Percentiles rank a stretch among this genome's conserved stretches.
Evolutionary conservation across 23 tunicate genomes (phyloP).

Genomic region (Clavelina lepadiformis): DNA sequence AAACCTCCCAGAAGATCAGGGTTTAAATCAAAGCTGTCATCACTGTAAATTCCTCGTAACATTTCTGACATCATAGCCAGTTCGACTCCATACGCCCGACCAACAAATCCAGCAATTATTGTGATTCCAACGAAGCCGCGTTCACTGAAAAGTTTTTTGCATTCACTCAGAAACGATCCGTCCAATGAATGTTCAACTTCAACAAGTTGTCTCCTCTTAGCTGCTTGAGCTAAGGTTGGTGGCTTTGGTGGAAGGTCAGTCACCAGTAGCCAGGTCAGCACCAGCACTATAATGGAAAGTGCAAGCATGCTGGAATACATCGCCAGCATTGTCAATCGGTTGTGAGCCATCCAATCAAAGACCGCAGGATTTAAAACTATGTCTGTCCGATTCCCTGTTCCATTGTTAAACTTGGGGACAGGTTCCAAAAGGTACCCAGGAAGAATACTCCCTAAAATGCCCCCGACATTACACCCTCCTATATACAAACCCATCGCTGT

Average conservation of each 20-base stretch:
- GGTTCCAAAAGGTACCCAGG: background rate
- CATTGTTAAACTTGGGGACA: too few relatives aligned
- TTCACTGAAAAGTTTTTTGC: background rate
- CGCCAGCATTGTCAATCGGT: background rate
- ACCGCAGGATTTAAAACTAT: too few relatives aligned
- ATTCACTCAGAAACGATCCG: background rate
- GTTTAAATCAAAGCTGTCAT: background rate
- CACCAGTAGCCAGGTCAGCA: background rate
- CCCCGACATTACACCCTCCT: background rate
- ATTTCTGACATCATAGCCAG: slow-evolving; percentile 7
- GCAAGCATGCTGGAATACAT: background rate
- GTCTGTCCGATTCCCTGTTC: too few relatives aligned
- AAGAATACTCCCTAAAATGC: background rate
- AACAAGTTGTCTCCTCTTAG: background rate
- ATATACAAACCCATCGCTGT: slow-evolving; percentile 8
- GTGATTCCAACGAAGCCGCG: background rate
- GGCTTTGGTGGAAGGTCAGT: slow-evolving; percentile 9
- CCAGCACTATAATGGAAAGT: background rate
- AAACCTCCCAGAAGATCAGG: background rate
- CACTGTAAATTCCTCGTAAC: background rate
- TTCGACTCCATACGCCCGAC: background rate
- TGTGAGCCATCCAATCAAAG: background rate
- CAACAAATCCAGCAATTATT: background rate
- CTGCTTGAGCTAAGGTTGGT: background rate
- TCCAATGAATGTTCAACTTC: too few relatives aligned